These are phyloP conservation scores for Buathra laborator DNA, from an alignment of 2,888 invertebrate species.

Conservation along the genomic window DNA sequence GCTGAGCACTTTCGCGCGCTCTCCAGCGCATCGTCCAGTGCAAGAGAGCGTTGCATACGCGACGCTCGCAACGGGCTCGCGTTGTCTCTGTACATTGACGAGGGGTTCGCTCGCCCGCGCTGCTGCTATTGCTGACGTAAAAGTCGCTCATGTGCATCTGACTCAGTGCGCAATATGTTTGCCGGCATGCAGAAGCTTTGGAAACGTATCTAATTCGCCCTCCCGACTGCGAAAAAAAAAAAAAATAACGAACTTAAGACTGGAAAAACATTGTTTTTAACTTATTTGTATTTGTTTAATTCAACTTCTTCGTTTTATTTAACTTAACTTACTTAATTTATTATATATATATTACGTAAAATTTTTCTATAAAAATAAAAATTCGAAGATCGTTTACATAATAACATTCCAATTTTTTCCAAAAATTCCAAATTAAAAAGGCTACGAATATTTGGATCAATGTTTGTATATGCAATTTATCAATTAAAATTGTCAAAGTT, in stretches of 20 bases:
- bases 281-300: background rate
- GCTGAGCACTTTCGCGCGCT: constrained; percentile 41
- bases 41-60: background rate
- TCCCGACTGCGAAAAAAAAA: background rate
- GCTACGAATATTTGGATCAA: no score
- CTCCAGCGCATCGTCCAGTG: constrained; percentile 35
- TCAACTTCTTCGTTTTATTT: background rate
- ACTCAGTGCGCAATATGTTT: background rate
- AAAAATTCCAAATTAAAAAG: no score
- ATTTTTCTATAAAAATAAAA: no score
- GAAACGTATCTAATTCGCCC: background rate
- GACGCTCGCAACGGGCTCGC: background rate
- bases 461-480: no score
- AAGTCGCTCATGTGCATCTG: constrained; percentile 10
- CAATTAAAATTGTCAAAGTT: no score
- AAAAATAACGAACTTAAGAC: no score
- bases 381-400: background rate
- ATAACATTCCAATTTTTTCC: background rate
- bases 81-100: background rate
- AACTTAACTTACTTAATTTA: no score
- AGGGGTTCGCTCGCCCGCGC: background rate
- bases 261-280: no score
- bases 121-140: constrained; percentile 8
- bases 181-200: background rate
- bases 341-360: no score